These are phyloP conservation scores for Cuculus canorus DNA, from an alignment of 2,797 vertebrate species.

Conservation along the genomic window DNA sequence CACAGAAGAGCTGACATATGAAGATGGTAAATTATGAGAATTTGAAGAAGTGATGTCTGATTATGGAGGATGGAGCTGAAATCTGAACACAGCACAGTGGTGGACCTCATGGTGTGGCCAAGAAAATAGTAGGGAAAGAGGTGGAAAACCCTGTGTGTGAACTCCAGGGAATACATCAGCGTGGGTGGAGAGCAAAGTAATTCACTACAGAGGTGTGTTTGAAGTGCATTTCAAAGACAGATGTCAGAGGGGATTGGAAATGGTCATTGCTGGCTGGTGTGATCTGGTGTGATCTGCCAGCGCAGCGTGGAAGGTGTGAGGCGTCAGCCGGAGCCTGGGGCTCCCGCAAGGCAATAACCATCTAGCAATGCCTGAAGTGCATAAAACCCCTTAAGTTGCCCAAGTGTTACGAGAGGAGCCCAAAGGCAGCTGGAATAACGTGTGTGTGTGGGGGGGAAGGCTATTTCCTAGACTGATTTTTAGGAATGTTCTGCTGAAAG, in stretches of 20 bases:
- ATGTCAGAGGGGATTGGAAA: neutral
- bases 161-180: neutral
- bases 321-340: neutral
- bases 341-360: rapidly evolving
- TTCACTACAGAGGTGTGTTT: neutral
- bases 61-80: neutral
- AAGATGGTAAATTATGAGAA: neutral
- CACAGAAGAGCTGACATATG: neutral
- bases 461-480: neutral
- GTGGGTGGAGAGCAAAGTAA: neutral
- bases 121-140: neutral
- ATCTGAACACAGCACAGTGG: neutral
- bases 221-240: rapidly evolving
- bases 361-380: neutral
- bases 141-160: neutral
- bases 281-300: too few species aligned
- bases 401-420: neutral
- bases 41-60: neutral
- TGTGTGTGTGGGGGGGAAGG: neutral
- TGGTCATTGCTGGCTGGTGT: neutral
- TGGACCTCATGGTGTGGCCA: neutral
- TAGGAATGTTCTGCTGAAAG: neutral
- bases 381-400: rapidly evolving
- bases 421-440: neutral
- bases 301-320: neutral